Evolutionary conservation across 2,888 invertebrate genomes (phyloP).

Genomic region (Drosophila anceps): DNA sequence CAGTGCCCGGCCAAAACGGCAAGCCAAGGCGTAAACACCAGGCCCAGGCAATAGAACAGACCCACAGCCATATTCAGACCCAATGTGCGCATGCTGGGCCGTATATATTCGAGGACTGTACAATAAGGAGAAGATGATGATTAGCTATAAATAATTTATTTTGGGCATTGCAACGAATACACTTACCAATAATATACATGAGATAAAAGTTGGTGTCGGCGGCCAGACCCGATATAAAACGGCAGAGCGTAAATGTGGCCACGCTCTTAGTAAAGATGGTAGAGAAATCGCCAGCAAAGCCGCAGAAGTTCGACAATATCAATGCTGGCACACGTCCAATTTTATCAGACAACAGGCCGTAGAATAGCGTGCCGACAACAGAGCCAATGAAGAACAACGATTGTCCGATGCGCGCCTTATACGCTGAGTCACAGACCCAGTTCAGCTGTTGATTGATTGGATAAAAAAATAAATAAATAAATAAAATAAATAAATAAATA

Average conservation of each 20-base stretch:
- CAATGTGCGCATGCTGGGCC: conserved; percentile 87
- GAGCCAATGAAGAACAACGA: conserved; percentile 88
- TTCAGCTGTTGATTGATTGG: conserved; percentile 82
- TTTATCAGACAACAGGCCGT: conserved; percentile 87
- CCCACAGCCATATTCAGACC: conserved; percentile 88
- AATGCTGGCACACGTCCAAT: conserved; percentile 87
- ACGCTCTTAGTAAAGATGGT: conserved; percentile 86
- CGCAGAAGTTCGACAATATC: conserved; percentile 87
- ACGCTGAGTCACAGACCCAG: conserved; percentile 88
- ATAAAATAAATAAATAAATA: no score
- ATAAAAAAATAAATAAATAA: background rate
- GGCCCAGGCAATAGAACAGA: conserved; percentile 87
- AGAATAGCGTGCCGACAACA: conserved; percentile 87
- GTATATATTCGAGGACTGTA: conserved; percentile 88
- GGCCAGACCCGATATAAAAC: conserved; percentile 88
- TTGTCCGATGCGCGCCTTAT: conserved; percentile 88
- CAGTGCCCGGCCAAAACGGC: conserved; percentile 86
- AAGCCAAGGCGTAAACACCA: conserved; percentile 86
- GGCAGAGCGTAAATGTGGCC: conserved; percentile 86
- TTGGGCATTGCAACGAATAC: no score
- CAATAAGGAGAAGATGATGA: background rate
- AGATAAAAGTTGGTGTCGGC: conserved; percentile 88
- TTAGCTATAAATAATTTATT: conserved; percentile 4
- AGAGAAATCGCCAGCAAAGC: conserved; percentile 87
- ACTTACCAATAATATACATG: conserved; percentile 88